Evolutionary conservation across 2,113 vertebrate species (phyloP).

Genomic region (Phyllostomus discolor): DNA sequence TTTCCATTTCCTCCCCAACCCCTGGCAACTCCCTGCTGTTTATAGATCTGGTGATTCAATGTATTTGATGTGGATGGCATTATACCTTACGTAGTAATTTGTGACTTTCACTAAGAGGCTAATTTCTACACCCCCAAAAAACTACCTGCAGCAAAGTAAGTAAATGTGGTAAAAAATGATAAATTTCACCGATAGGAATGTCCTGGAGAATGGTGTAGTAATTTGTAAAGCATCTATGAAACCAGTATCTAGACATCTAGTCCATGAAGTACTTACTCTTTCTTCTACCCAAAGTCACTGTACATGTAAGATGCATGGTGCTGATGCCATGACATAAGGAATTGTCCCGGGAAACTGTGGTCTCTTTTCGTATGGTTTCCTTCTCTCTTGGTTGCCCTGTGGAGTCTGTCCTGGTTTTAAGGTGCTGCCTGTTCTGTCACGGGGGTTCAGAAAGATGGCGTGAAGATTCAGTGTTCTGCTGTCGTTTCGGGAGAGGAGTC

Average conservation of each 20-base stretch:
- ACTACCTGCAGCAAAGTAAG: background rate
- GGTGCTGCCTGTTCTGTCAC: background rate
- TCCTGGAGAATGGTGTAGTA: background rate
- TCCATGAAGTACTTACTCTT: background rate
- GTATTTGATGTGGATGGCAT: background rate
- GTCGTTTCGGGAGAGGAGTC: background rate
- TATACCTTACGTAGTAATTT: background rate
- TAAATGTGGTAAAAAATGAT: background rate
- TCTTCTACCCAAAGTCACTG: background rate
- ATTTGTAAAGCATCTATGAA: background rate
- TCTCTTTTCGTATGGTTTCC: background rate
- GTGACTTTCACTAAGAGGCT: background rate
- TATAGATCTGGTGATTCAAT: background rate
- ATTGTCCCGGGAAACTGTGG: background rate
- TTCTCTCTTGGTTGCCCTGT: too few species aligned
- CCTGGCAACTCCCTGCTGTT: background rate
- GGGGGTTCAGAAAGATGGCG: background rate
- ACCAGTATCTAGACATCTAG: background rate
- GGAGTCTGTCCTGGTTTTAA: background rate
- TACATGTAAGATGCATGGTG: background rate
- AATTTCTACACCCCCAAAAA: background rate
- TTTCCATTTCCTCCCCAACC: background rate
- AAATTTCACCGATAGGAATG: background rate
- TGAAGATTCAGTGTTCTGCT: too few species aligned
- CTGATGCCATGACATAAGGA: rapidly evolving